Conservation (phyloP, 2,888 invertebrate species). For the Spialia ferax region DNA sequence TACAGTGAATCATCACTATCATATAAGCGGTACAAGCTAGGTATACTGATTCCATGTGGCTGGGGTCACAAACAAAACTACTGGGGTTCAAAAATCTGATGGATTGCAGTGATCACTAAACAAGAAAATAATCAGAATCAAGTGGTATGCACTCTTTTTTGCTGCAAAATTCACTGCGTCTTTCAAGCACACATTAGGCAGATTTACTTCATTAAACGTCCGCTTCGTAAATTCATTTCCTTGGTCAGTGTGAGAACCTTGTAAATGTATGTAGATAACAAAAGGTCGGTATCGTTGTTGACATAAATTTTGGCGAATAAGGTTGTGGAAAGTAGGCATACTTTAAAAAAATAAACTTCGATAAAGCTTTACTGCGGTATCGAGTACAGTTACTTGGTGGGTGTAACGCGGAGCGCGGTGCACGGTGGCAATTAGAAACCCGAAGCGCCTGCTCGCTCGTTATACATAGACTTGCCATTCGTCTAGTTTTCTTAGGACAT, state of each 20-base stretch:
- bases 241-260: conserved; percentile 2
- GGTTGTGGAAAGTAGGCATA: conserved; percentile 48
- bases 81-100: too few species aligned
- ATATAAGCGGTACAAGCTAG: too few species aligned
- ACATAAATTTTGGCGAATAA: conserved; percentile 38
- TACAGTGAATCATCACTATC: background rate
- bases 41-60: too few species aligned
- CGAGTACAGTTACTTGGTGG: conserved; percentile 53
- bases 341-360: conserved; percentile 49
- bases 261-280: conserved; percentile 17
- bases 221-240: background rate
- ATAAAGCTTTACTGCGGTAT: conserved; percentile 40
- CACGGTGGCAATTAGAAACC: conserved; percentile 59
- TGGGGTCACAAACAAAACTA: too few species aligned
- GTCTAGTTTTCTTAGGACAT: background rate
- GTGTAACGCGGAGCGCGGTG: conserved; percentile 52
- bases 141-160: too few species aligned
- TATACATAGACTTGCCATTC: conserved; percentile 12
- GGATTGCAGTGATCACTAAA: too few species aligned
- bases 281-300: conserved; percentile 19
- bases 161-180: too few species aligned
- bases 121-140: too few species aligned
- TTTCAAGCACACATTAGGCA: too few species aligned
- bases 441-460: conserved; percentile 42
- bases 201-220: background rate